Evolutionary conservation across 2,797 vertebrate genomes (phyloP), one percentile per base, ranked within the genome.

Genomic region (Hypotaenidia philippensis): DNA sequence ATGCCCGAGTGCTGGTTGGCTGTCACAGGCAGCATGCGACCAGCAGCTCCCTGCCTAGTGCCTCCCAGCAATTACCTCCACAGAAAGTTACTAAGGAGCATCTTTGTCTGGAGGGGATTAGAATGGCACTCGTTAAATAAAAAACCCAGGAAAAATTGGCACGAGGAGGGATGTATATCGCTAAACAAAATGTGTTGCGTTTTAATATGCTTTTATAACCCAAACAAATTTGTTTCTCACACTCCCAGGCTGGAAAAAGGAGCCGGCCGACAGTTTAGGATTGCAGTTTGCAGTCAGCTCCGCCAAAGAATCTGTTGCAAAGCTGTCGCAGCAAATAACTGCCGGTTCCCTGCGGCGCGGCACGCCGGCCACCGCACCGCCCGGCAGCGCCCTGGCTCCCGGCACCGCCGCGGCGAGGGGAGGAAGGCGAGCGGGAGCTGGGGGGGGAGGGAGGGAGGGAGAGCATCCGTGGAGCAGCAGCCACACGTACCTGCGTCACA

Each of bases 141-240:
- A 50, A 50, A 26, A 50, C 6, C 11, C 21, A 49, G 22, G 22
- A 25, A 49, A 96, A 95, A 93, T 97, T 98, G 98, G 98, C 98
- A 98, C 89, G 86, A 92, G 95, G 89, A 97, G 3, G 59, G 53
- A 96, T 94, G 95, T 97, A 97, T 98, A 98, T 98, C 97, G 96
- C 97, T 97, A 98, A 98, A 98, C 98, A 98, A 98, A 98, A 98
- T 97, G 97, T 98, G 98, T 98, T 97, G 96, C 96, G 93, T 98
- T 98, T 98, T 97, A 96, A 98, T 97, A 96, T 96, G 97, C 97
- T 98, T 98, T 98, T 97, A 96, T 97, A 98, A 96, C 96, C 96
- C 98, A 92, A 80, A 97, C 98, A 98, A 97, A 98, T 98, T 98
- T 98, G 98, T 98, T 98, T 98, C 97, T 98, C 97, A 96, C 97